phyloP scores from a whole-genome alignment of 2,888 invertebrate species.

The Agrochola macilenta region DNA sequence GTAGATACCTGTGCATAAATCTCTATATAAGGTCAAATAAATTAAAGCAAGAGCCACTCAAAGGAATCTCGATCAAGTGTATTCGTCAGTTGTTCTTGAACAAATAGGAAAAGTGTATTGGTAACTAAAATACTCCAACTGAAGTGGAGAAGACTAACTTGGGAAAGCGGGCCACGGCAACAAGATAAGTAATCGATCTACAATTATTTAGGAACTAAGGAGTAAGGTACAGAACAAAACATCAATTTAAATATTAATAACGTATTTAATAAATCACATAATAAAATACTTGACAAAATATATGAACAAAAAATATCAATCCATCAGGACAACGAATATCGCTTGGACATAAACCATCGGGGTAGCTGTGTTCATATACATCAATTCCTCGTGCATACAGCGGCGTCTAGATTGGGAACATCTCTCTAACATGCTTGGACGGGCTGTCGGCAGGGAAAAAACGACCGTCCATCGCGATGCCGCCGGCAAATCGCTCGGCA shows the following conservation, averaged over 20 bases:
- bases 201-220: not conserved
- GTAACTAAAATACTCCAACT: conserved; percentile 23
- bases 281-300: not conserved
- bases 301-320: not conserved
- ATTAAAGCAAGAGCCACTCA: conserved; percentile 27
- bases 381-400: conserved; percentile 54
- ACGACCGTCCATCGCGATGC: conserved; percentile 74
- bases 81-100: conserved; percentile 17
- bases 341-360: conserved; percentile 29
- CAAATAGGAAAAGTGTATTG: conserved; percentile 22
- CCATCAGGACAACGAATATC: not conserved
- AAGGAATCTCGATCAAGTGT: conserved; percentile 18
- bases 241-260: not conserved
- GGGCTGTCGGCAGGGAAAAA: conserved; percentile 71
- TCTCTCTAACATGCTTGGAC: conserved; percentile 69
- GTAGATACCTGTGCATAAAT: not conserved
- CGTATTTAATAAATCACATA: not conserved
- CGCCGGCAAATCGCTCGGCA: conserved; percentile 85
- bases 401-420: conserved; percentile 60
- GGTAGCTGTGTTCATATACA: conserved; percentile 52
- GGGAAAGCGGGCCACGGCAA: not conserved
- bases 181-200: not conserved
- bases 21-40: conserved; percentile 15
- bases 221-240: not conserved
- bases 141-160: conserved; percentile 13